Evolutionary conservation across 2,113 vertebrate species (phyloP).

Genomic region (Cryptomyrus ogoouensis): DNA sequence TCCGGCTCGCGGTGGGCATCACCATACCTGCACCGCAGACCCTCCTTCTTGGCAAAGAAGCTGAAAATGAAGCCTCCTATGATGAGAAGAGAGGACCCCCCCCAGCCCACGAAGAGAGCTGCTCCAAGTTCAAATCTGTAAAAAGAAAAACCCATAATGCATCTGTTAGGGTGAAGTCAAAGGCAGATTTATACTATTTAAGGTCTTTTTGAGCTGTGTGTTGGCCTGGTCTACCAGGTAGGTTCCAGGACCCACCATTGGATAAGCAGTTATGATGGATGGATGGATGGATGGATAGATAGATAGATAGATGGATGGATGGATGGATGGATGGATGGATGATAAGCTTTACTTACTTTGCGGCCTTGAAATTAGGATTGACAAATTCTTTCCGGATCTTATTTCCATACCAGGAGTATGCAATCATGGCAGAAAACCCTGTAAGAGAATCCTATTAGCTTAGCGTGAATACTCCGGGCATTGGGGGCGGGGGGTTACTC

Average conservation of each 20-base stretch:
- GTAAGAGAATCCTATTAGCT: slow-evolving; percentile 22
- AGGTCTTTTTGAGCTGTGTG: not conserved
- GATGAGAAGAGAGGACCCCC: slow-evolving; percentile 80
- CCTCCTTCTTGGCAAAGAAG: slow-evolving; percentile 63
- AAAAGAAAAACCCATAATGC: not conserved
- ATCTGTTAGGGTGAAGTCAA: not conserved
- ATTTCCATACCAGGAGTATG: slow-evolving; percentile 84
- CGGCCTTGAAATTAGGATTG: slow-evolving; percentile 70
- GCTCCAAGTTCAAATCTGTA: slow-evolving; percentile 86
- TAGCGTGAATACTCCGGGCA: not conserved
- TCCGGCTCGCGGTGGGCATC: not conserved
- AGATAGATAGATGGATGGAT: too few relatives aligned
- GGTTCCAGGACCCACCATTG: not conserved
- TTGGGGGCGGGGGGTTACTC: not conserved
- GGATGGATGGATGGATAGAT: not conserved
- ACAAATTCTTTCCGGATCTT: slow-evolving; percentile 78
- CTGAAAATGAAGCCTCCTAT: slow-evolving; percentile 72
- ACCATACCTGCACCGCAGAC: slow-evolving; percentile 41
- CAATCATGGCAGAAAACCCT: slow-evolving; percentile 83
- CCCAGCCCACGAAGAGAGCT: slow-evolving; percentile 89
- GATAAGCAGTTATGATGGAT: not conserved
- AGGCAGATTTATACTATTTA: not conserved
- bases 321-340: not conserved
- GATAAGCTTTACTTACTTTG: slow-evolving; percentile 74
- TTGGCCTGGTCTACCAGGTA: not conserved